Percentiles rank a stretch among this genome's conserved stretches.
phyloP scores from a whole-genome alignment of 2,888 invertebrate genomes.

The Bruchidius siliquastri region DNA sequence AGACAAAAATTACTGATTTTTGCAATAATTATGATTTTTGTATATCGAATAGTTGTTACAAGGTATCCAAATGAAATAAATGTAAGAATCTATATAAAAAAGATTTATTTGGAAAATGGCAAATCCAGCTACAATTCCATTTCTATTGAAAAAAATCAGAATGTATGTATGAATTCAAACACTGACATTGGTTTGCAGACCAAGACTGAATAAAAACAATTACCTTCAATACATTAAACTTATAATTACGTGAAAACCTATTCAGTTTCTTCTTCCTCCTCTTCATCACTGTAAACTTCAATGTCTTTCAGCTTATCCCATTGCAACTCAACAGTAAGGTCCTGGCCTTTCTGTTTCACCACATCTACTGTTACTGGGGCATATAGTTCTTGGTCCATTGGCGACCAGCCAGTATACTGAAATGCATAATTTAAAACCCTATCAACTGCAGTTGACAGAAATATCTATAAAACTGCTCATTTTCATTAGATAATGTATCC shows the following conservation, averaged over 20 bases:
- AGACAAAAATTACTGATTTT: conserved; percentile 4
- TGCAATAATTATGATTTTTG: background rate
- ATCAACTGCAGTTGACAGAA: background rate
- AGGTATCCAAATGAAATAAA: background rate
- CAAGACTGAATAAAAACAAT: background rate
- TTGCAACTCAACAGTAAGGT: conserved; percentile 40
- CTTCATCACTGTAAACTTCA: conserved; percentile 40
- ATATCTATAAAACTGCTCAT: too few species aligned
- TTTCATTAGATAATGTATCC: too few species aligned
- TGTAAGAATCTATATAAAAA: background rate
- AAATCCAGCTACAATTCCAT: background rate
- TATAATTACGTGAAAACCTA: background rate
- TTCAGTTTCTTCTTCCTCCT: background rate
- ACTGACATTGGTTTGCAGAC: background rate
- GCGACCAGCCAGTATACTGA: conserved; percentile 47
- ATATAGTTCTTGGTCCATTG: conserved; percentile 43
- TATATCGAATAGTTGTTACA: background rate
- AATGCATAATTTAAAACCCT: conserved; percentile 2
- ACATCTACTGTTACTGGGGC: conserved; percentile 42
- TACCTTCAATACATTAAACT: background rate
- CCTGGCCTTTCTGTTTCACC: conserved; percentile 36
- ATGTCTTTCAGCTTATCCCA: conserved; percentile 42
- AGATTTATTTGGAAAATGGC: background rate
- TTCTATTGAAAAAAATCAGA: background rate
- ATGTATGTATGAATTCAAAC: background rate